phyloP scores from a whole-genome alignment of 92 coral and sea anemone species.

The Phymanthus crucifer region DNA sequence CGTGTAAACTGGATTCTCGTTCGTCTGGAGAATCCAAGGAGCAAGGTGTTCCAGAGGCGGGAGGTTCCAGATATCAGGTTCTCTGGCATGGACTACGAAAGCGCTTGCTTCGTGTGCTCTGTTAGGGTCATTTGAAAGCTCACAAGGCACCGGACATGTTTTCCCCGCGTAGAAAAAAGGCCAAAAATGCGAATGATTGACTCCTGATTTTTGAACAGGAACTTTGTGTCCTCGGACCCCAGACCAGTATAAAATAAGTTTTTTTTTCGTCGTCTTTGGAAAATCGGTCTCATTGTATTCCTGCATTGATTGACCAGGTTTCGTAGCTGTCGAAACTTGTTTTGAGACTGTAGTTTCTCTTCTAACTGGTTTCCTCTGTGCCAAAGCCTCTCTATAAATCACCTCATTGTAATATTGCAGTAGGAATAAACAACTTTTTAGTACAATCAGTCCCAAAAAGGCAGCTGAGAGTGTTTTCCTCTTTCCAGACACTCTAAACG shows the following conservation, averaged over 20 bases:
- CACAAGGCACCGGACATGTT: slow-evolving; percentile 91
- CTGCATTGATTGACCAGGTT: slow-evolving; percentile 24
- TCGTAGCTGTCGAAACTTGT: slow-evolving; percentile 10
- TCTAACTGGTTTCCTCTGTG: slow-evolving; percentile 34
- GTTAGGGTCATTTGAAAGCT: slow-evolving; percentile 72
- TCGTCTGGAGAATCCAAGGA: slow-evolving; percentile 94
- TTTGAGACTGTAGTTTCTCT: slow-evolving; percentile 27
- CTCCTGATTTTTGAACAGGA: slow-evolving; percentile 73
- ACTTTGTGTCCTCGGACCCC: slow-evolving; percentile 80
- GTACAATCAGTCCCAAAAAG: slow-evolving; percentile 52
- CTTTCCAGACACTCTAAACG: slow-evolving; percentile 44
- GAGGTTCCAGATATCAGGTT: slow-evolving; percentile 78
- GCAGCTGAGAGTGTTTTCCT: slow-evolving; percentile 62
- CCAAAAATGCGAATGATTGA: slow-evolving; percentile 90
- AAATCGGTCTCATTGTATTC: slow-evolving; percentile 57
- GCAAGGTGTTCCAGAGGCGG: slow-evolving; percentile 89
- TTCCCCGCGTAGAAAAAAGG: slow-evolving; percentile 95
- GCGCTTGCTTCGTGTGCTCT: slow-evolving; percentile 89
- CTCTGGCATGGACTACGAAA: slow-evolving; percentile 88
- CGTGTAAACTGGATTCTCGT: slow-evolving; percentile 92
- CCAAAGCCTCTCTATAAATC: slow-evolving; percentile 33
- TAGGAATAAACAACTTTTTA: slow-evolving; percentile 65
- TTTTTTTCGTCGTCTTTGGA: slow-evolving; percentile 49
- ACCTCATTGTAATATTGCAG: slow-evolving; percentile 72
- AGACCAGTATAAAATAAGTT: slow-evolving; percentile 84